These are phyloP conservation scores for Stramonita haemastoma DNA, from an alignment of 2,888 invertebrate species.

Conservation along the genomic window DNA sequence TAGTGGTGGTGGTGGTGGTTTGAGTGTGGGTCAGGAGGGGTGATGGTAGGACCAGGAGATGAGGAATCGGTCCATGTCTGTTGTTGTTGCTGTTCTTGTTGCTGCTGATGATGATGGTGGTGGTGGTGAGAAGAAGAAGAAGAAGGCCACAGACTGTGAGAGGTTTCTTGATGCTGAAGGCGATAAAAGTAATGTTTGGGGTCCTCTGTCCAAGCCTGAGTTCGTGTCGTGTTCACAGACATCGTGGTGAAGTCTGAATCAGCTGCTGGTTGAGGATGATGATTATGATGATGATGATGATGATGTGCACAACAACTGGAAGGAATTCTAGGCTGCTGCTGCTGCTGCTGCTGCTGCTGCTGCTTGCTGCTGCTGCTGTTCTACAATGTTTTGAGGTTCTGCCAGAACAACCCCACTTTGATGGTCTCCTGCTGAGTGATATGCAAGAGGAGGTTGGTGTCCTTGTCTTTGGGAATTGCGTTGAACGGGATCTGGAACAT, in stretches of 20 bases:
- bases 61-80: not conserved
- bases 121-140: not conserved
- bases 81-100: not conserved
- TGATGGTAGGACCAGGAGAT: not conserved
- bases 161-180: not conserved
- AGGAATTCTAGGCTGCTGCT: not conserved
- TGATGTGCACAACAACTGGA: not conserved
- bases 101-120: not conserved
- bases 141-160: not conserved
- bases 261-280: not conserved
- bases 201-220: too few species aligned
- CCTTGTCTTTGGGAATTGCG: not conserved
- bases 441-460: not conserved
- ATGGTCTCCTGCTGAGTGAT: too few species aligned
- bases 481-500: not conserved
- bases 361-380: not conserved
- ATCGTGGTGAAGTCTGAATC: too few species aligned
- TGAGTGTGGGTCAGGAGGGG: not conserved
- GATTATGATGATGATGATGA: not conserved
- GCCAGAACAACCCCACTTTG: too few species aligned
- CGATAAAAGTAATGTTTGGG: not conserved
- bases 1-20: not conserved
- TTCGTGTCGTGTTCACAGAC: too few species aligned
- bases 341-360: not conserved
- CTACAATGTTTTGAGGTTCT: too few species aligned